These are phyloP conservation scores for Lichenostomus cassidix DNA, from an alignment of 2,113 vertebrate species.

Conservation along the genomic window DNA sequence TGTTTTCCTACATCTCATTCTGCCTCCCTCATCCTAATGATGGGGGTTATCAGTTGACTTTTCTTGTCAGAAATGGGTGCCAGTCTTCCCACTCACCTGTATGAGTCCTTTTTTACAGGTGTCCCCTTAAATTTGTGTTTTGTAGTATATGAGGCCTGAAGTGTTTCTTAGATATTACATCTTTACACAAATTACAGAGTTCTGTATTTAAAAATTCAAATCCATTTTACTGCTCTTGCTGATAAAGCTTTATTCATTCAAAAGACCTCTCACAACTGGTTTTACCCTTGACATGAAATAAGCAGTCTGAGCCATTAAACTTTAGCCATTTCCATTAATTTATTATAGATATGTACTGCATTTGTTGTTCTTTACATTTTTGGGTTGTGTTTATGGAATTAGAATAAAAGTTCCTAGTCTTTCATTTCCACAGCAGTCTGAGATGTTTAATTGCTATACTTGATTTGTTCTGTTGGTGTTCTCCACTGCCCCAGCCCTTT, in stretches of 20 bases:
- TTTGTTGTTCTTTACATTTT: neutral
- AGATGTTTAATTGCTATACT: slow-evolving; percentile 9
- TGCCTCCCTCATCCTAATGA: neutral
- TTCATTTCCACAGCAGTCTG: neutral
- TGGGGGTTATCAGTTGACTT: neutral
- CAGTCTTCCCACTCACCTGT: neutral
- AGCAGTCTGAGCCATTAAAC: neutral
- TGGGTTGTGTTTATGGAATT: slow-evolving; percentile 7
- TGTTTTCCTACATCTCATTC: neutral
- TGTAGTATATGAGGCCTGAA: neutral
- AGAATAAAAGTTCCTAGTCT: slow-evolving; percentile 6
- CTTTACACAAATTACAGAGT: neutral
- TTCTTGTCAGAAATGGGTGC: neutral
- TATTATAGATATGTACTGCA: neutral
- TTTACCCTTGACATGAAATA: neutral
- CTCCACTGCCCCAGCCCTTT: neutral
- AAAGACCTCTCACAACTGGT: neutral
- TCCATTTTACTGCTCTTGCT: neutral
- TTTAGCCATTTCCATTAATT: neutral
- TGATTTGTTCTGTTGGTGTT: neutral
- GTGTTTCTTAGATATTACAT: neutral
- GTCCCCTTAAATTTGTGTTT: neutral
- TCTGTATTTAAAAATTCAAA: neutral
- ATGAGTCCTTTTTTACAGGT: neutral
- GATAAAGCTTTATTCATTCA: neutral